phyloP scores from a whole-genome alignment of 2,113 vertebrate genomes.

The Tupaia tana region DNA sequence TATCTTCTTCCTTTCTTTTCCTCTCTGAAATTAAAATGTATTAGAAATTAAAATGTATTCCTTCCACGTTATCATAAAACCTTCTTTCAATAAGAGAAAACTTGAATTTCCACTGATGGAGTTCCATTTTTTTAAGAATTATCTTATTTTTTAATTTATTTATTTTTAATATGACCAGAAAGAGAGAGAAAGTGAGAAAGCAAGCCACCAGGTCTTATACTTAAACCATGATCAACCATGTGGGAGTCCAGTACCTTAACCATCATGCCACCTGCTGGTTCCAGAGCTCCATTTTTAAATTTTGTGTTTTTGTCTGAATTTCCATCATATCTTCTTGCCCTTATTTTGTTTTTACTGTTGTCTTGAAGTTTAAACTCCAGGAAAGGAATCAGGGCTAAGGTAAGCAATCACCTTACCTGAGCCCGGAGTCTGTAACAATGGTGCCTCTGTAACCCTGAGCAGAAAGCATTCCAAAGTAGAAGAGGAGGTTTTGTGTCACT shows the following conservation, averaged over 20 bases:
- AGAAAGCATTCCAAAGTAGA: neutral
- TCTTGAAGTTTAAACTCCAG: neutral
- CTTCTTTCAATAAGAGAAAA: neutral
- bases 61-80: neutral
- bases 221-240: no score
- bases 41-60: neutral
- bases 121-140: neutral
- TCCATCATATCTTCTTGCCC: neutral
- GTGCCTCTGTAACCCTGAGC: neutral
- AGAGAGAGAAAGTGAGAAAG: no score
- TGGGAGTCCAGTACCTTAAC: no score
- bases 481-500: neutral
- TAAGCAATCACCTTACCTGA: neutral
- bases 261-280: no score
- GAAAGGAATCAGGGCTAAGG: neutral
- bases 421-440: neutral
- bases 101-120: neutral
- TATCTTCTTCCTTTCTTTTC: neutral
- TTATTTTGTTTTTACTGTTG: constrained; percentile 9
- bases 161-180: no score
- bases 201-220: no score
- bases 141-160: no score
- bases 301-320: neutral
- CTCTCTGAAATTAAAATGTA: neutral
- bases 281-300: no score